These are phyloP conservation scores for Ivindomyrus marchei DNA, from an alignment of 2,113 vertebrate genomes.

Conservation along the genomic window DNA sequence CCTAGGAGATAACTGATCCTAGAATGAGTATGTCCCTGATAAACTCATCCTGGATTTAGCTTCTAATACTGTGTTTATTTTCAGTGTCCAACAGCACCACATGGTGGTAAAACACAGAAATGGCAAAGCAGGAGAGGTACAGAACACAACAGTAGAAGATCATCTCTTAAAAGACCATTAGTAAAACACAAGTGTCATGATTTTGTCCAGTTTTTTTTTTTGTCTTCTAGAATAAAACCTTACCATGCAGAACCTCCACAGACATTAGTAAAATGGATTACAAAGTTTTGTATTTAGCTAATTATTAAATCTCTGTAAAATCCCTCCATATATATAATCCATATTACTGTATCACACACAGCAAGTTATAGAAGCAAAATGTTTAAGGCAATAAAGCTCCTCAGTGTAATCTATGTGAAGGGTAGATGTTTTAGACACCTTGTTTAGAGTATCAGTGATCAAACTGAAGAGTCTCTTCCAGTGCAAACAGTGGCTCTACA, in stretches of 20 bases:
- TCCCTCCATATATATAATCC: neutral
- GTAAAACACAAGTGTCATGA: neutral
- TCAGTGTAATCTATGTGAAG: neutral
- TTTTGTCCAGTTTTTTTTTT: neutral
- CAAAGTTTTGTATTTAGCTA: neutral
- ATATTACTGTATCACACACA: neutral
- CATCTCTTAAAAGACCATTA: neutral
- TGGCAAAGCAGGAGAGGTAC: neutral
- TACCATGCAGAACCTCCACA: neutral
- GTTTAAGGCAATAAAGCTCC: neutral
- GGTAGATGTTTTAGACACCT: conserved; percentile 20
- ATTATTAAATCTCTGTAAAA: neutral
- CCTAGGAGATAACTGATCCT: neutral
- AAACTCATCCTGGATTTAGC: neutral
- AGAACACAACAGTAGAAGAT: neutral
- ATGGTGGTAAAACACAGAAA: neutral
- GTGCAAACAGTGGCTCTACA: neutral
- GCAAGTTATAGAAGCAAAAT: neutral
- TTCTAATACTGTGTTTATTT: neutral
- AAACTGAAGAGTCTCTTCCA: neutral
- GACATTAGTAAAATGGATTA: neutral
- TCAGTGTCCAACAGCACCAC: neutral
- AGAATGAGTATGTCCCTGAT: neutral
- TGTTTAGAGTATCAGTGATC: conserved; percentile 8
- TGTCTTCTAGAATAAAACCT: neutral